These are phyloP conservation scores for Chesias legatella DNA, from an alignment of 2,888 invertebrate genomes.

Conservation along the genomic window DNA sequence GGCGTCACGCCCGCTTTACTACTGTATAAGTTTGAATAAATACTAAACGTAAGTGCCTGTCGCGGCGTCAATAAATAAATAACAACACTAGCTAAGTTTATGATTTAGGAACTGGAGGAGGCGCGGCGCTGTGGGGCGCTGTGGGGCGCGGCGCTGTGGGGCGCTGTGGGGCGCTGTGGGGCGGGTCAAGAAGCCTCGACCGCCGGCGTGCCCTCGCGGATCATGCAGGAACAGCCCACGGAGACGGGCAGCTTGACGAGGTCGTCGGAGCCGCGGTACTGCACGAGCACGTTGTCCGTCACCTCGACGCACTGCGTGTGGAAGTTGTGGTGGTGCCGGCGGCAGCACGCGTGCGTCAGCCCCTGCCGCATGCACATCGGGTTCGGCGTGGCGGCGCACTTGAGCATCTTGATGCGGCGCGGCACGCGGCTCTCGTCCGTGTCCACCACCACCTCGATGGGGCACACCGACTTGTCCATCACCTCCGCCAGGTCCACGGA, in stretches of 20 bases:
- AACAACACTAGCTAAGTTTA: conserved; percentile 8
- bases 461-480: conserved; percentile 62
- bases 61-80: conserved; percentile 6
- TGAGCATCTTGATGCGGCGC: conserved; percentile 60
- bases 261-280: conserved; percentile 38
- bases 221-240: conserved; percentile 70
- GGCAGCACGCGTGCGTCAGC: conserved; percentile 60
- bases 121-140: conserved; percentile 24
- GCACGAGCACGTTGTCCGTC: conserved; percentile 62
- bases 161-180: conserved; percentile 29
- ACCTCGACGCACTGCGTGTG: conserved; percentile 64
- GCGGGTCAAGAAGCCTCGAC: conserved; percentile 39
- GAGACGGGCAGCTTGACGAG: conserved; percentile 42
- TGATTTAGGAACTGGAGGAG: conserved; percentile 21
- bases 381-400: conserved; percentile 53
- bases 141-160: conserved; percentile 31
- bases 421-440: conserved; percentile 54
- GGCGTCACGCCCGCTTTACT: too few relatives aligned
- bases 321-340: conserved; percentile 49
- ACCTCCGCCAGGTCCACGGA: conserved; percentile 48
- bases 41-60: conserved; percentile 12
- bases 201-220: conserved; percentile 41
- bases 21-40: too few relatives aligned
- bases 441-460: conserved; percentile 53
- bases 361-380: conserved; percentile 48